phyloP scores from a whole-genome alignment of 2,113 vertebrate species.

The Nycticebus coucang region DNA sequence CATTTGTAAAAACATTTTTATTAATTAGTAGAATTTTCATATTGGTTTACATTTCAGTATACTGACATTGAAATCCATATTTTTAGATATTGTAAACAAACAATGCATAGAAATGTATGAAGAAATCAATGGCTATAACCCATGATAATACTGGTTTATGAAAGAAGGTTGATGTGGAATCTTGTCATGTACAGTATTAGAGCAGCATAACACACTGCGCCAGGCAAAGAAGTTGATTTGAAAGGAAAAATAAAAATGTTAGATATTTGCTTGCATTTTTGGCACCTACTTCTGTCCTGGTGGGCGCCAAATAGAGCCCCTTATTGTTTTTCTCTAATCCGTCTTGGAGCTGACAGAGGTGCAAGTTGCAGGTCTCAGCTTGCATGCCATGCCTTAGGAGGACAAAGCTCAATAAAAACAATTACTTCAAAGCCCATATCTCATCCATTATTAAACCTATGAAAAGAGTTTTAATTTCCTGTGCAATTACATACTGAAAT shows the following conservation, averaged over 20 bases:
- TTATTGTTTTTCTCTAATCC: conserved; percentile 77
- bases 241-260: background rate
- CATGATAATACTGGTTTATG: background rate
- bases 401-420: conserved; percentile 87
- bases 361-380: conserved; percentile 78
- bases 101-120: background rate
- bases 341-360: conserved; percentile 77
- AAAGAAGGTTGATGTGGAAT: background rate
- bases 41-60: background rate
- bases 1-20: background rate
- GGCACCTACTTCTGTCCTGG: conserved; percentile 74
- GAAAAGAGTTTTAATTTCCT: conserved; percentile 89
- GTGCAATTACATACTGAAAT: conserved; percentile 86
- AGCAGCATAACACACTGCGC: background rate
- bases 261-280: conserved; percentile 65
- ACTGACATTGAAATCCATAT: background rate
- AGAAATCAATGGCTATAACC: background rate
- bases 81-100: background rate
- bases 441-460: conserved; percentile 89
- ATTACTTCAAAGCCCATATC: conserved; percentile 85
- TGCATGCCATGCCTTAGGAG: conserved; percentile 74
- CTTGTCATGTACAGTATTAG: background rate
- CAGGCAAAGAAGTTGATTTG: background rate
- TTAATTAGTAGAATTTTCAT: background rate
- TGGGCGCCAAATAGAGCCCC: conserved; percentile 68